phyloP scores from a whole-genome alignment of 2,113 vertebrate genomes.

The Arothron firmamentum region DNA sequence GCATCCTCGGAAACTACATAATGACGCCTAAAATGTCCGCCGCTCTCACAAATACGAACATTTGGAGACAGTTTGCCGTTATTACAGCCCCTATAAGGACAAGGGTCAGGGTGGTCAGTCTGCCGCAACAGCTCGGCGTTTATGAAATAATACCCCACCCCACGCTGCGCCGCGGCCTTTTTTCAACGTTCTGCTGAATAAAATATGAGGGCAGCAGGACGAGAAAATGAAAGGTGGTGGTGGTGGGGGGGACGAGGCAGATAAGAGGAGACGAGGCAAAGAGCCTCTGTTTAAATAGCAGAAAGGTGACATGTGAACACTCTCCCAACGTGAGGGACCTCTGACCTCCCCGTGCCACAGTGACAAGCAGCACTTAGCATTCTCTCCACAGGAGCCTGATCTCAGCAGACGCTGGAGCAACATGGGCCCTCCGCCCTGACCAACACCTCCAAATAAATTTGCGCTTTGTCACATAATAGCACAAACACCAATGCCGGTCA shows the following conservation, averaged over 20 bases:
- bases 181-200: constrained; percentile 61
- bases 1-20: neutral
- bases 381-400: constrained; percentile 51
- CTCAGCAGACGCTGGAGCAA: constrained; percentile 66
- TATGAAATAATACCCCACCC: constrained; percentile 50
- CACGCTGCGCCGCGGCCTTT: neutral
- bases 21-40: neutral
- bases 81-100: constrained; percentile 33
- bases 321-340: constrained; percentile 43
- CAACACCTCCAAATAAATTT: constrained; percentile 36
- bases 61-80: constrained; percentile 35
- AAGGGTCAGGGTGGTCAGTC: constrained; percentile 17
- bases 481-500: constrained; percentile 27
- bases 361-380: constrained; percentile 63
- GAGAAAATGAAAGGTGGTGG: neutral
- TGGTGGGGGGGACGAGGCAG: neutral
- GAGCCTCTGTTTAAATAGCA: constrained; percentile 50
- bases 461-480: constrained; percentile 22
- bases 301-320: constrained; percentile 54
- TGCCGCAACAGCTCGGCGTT: constrained; percentile 19
- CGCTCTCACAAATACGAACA: constrained; percentile 37
- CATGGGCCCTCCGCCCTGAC: constrained; percentile 39
- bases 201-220: constrained; percentile 55
- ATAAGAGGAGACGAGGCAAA: constrained; percentile 23
- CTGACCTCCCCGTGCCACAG: constrained; percentile 58